Evolutionary conservation across 2,113 vertebrate species (phyloP).

Genomic region (Poecile atricapillus): DNA sequence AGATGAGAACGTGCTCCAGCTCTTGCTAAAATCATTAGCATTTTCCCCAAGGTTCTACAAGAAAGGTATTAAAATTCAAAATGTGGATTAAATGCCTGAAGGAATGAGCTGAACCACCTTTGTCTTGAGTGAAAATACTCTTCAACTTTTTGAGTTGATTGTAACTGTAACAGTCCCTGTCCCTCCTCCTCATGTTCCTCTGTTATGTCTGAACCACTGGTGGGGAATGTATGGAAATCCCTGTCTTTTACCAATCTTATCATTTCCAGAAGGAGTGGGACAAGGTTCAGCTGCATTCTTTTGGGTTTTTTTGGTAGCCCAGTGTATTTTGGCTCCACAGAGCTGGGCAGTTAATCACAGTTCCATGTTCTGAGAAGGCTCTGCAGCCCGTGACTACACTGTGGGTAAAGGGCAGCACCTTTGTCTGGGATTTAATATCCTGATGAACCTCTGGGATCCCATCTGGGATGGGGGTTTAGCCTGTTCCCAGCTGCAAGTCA

Average conservation of each 20-base stretch:
- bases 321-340: background rate
- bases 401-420: background rate
- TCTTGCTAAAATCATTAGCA: background rate
- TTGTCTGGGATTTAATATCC: background rate
- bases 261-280: background rate
- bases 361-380: background rate
- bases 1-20: fast-evolving
- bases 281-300: background rate
- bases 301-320: background rate
- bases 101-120: background rate
- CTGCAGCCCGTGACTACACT: fast-evolving
- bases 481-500: background rate
- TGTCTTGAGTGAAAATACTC: background rate
- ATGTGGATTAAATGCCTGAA: background rate
- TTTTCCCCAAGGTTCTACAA: background rate
- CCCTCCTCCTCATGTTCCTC: background rate
- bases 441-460: background rate
- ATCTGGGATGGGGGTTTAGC: background rate
- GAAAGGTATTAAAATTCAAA: background rate
- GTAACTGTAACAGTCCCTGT: background rate
- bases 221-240: background rate
- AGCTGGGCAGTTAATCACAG: background rate
- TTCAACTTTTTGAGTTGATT: background rate
- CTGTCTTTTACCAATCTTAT: background rate
- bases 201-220: fast-evolving